Evolutionary conservation across 37 sponge, comb jelly and placozoan genomes (phyloP), one percentile per base, ranked within the genome.

Genomic region (Geodia barretti): DNA sequence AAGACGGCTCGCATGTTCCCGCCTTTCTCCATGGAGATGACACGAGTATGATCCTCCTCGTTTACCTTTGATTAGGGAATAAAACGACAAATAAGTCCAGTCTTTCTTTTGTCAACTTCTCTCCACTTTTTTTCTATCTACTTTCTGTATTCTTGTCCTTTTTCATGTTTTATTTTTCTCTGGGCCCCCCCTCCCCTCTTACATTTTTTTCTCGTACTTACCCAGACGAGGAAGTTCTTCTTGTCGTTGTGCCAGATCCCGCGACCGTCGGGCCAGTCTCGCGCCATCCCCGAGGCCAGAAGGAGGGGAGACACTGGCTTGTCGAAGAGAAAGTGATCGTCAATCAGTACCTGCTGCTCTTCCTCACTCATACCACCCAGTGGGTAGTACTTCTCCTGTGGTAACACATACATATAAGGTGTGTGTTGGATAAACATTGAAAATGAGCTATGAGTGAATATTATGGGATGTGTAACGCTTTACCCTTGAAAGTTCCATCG

Each of bases 231-330:
- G 39, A 93, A 82, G 62, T 67, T 86, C 76, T 93, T 84, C 28
- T 41, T 70, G 28, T 82, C 75, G 70, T 89, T 85, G 64, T 85
- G 77, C 83, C 83, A 92, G 28, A 92, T 77, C 17, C 85, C 90
- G 29, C 90, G 68, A 3, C 73, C 91, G 81, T 85, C 91, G n/a
- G 91, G 91, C 91, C 91, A 91, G 77, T 85, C 86, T 4, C 85
- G 47, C 41, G 73, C 82, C 80, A 81, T 84, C 30, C 75, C 75
- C 26, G 86, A 67, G 32, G 85, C 77, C 19, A 54, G 41, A 54
- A 80, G 70, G 2, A 74, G 76, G 28, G 86, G 81, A 35, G 78
- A 81, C 7, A 64, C 68, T 35, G 85, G 85, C 65, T 80, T 85
- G 67, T 83, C 70, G 36, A 90, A 84, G 20, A 94, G 82, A 76